Evolutionary conservation across 2,797 vertebrate species (phyloP).

Genomic region (Chelidonichthys spinosus): DNA sequence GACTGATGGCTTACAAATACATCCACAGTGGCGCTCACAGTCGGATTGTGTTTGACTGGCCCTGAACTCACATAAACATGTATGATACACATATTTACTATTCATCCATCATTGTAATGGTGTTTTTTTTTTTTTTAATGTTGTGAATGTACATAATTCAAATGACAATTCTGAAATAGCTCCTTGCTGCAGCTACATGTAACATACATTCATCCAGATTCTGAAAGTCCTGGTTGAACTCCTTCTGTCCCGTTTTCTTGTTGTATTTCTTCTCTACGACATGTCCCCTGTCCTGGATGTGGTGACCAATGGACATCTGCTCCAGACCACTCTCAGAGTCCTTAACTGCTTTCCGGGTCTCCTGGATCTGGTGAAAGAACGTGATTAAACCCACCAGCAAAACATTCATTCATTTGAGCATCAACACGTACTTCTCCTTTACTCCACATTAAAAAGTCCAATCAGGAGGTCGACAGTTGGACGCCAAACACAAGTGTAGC

Average conservation of each 20-base stretch:
- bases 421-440: not conserved
- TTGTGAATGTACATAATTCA: not conserved
- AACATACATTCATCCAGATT: conserved; percentile 94
- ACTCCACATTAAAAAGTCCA: not conserved
- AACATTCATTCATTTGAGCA: not conserved
- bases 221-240: conserved; percentile 94
- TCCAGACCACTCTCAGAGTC: conserved; percentile 94
- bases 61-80: not conserved
- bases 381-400: not conserved
- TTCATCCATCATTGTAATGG: not conserved
- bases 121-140: not conserved
- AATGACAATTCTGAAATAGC: not conserved
- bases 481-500: conserved; percentile 6
- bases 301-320: conserved; percentile 94
- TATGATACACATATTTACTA: not conserved
- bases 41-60: not conserved
- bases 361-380: conserved; percentile 86
- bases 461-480: not conserved
- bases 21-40: not conserved
- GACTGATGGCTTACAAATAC: not conserved
- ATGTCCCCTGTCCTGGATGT: conserved; percentile 92
- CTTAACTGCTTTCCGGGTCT: conserved; percentile 88
- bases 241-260: conserved; percentile 90
- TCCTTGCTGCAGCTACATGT: not conserved
- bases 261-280: conserved; percentile 91